Conservation (phyloP, 2,113 vertebrate species). For the Tor tambroides region DNA sequence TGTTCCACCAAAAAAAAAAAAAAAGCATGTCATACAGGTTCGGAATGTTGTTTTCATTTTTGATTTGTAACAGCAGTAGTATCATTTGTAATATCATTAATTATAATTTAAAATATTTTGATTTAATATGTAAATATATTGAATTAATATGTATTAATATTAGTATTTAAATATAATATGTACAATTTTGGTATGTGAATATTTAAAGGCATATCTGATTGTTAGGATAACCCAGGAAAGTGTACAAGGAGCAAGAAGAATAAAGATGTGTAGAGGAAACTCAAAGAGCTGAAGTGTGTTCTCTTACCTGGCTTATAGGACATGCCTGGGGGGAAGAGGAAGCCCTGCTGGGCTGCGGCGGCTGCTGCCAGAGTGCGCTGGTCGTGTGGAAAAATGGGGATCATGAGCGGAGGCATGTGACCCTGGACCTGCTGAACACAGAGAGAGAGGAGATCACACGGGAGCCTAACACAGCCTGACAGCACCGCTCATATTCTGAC, state of each 20-base stretch:
- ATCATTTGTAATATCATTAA: too few species aligned
- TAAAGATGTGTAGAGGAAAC: constrained; percentile 24
- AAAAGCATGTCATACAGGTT: too few species aligned
- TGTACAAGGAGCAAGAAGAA: not conserved
- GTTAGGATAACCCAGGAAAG: not conserved
- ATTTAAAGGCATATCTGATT: not conserved
- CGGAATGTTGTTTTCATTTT: too few species aligned
- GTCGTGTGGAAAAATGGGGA: constrained; percentile 99
- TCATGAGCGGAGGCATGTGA: constrained; percentile 99
- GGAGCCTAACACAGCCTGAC: constrained; percentile 80
- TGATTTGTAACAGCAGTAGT: too few species aligned
- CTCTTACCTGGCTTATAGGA: constrained; percentile 98
- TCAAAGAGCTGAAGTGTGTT: not conserved
- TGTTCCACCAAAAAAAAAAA: too few species aligned
- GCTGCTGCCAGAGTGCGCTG: constrained; percentile 98
- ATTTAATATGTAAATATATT: too few species aligned
- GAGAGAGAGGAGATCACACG: constrained; percentile 89
- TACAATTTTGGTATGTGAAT: not conserved
- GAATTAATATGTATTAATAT: not conserved
- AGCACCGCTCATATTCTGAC: constrained; percentile 71
- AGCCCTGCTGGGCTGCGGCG: constrained; percentile 98
- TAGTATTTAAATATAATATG: not conserved
- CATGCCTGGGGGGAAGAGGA: constrained; percentile 99
- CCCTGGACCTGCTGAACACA: constrained; percentile 98
- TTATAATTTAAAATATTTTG: too few species aligned